Percentiles rank a stretch among this genome's conserved stretches.
Conservation (phyloP, 2,888 invertebrate genomes). For the Pseudoips prasinana region DNA sequence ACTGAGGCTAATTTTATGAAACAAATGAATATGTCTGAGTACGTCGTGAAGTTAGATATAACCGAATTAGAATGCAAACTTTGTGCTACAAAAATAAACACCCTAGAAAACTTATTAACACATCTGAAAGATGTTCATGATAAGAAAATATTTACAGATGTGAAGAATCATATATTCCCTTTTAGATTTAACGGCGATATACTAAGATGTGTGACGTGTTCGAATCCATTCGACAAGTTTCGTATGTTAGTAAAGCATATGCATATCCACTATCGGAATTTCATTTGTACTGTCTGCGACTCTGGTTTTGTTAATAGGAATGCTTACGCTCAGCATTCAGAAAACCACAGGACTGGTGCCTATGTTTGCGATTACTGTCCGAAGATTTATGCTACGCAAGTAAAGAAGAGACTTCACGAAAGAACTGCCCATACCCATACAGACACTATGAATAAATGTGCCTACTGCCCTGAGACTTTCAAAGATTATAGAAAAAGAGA, state of each 20-base stretch:
- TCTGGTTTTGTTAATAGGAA: conserved; percentile 41
- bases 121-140: conserved; percentile 31
- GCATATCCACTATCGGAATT: conserved; percentile 47
- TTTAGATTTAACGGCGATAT: conserved; percentile 42
- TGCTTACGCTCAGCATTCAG: conserved; percentile 25
- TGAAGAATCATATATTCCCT: conserved; percentile 45
- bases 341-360: conserved; percentile 38
- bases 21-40: conserved; percentile 35
- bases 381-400: conserved; percentile 54
- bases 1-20: conserved; percentile 38
- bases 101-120: conserved; percentile 25
- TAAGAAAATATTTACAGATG: conserved; percentile 30
- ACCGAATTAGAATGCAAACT: conserved; percentile 31
- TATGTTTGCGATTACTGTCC: conserved; percentile 55
- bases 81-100: conserved; percentile 18
- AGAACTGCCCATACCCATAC: conserved; percentile 33
- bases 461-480: conserved; percentile 42
- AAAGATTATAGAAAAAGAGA: conserved; percentile 37
- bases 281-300: conserved; percentile 37
- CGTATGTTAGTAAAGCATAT: conserved; percentile 40
- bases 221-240: conserved; percentile 19
- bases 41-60: conserved; percentile 50
- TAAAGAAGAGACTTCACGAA: conserved; percentile 59
- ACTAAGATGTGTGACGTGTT: conserved; percentile 19
- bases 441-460: conserved; percentile 33